These are phyloP conservation scores for Puma concolor DNA, from an alignment of 2,113 vertebrate genomes.

Conservation along the genomic window DNA sequence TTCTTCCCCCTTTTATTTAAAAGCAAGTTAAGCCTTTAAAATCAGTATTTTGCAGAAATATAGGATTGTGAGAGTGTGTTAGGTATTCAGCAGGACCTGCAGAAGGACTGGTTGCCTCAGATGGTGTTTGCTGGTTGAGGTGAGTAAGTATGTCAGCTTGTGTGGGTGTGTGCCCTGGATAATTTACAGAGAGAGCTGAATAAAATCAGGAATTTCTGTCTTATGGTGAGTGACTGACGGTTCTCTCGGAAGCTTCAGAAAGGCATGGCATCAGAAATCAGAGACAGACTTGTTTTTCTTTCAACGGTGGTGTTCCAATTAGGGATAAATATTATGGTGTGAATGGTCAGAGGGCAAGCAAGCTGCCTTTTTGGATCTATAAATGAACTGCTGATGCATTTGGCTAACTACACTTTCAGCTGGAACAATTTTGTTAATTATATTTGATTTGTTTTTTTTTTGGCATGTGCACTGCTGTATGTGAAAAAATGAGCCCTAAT, in stretches of 20 bases:
- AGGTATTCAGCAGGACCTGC: background rate
- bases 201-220: background rate
- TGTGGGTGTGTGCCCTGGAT: background rate
- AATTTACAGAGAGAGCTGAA: background rate
- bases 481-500: slow-evolving; percentile 57
- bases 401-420: slow-evolving; percentile 19
- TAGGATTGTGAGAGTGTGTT: background rate
- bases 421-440: slow-evolving; percentile 69
- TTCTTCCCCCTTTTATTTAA: background rate
- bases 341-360: slow-evolving; percentile 59
- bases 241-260: background rate
- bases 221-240: background rate
- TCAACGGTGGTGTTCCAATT: background rate
- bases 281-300: background rate
- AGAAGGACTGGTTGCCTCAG: background rate
- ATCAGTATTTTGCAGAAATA: background rate
- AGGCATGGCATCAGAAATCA: background rate
- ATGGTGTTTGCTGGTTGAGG: background rate
- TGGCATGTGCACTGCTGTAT: slow-evolving; percentile 41
- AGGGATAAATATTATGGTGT: slow-evolving; percentile 34
- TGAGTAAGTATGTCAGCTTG: background rate
- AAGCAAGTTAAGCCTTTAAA: background rate
- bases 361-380: slow-evolving; percentile 52
- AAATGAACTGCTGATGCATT: slow-evolving; percentile 53
- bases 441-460: background rate